Base-by-base conservation (phyloP, 1,140 invertebrate genomes). In the Lerema accius region DNA sequence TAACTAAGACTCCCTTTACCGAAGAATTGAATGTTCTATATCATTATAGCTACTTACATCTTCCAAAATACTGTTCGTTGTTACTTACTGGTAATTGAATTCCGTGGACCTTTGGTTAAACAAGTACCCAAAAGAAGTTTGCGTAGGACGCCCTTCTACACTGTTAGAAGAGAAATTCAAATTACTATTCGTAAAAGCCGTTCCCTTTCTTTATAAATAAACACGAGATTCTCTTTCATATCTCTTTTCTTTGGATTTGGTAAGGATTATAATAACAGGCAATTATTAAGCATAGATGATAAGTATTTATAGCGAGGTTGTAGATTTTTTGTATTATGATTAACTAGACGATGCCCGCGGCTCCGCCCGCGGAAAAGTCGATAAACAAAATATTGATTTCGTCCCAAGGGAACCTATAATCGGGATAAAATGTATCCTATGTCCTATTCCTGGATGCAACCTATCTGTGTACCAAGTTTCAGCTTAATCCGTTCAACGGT, bases 141-240 rank as follows among this genome's bases (percentile, higher is more conserved):
- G 50, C 15, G 17, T 53, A 26, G 50, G 50, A 53, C 37, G 16
- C 35, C 32, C 42, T 42, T 53, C 13, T 53, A 10, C 43, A 56
- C 53, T 13, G 53, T n/a, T 6, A 42, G 28, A 11, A 35, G 40
- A 56, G 42, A 43, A 56, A 56, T 32, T 45, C 53, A 56, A 56
- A 56, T 42, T 23, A 45, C 53, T 32, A 56, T 19, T 43, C 53
- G 45, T 58, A 58, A 45, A 58, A 46, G 26, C 23, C 19, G 3
- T 15, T 17, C 16, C 23, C 26, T 58, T 56, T 32, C 53, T 58
- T 58, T 58, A 40, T 45, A 58, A 58, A 58, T 58, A 58, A 58
- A 45, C 23, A 32, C 39, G 39, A 42, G 19, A 58, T 58, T 45
- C 15, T 42, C 42, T 45, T 46, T 58, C 23, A 58, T 37, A 10